Evolutionary conservation across 2,888 invertebrate species (phyloP), one percentile per base, ranked within the genome.

Genomic region (Barypeithes pellucidus): DNA sequence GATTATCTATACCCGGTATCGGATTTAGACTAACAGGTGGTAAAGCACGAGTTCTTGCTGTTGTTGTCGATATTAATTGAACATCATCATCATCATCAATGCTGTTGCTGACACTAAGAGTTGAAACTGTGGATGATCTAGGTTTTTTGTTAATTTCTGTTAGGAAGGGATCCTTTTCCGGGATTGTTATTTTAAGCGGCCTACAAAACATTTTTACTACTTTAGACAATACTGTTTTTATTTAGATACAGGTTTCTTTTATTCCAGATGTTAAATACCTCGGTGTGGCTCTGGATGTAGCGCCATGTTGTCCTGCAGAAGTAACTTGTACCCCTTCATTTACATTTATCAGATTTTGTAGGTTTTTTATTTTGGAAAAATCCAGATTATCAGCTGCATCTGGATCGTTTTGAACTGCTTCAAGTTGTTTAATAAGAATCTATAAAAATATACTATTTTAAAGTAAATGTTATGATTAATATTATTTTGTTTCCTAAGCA

Each of bases 1-100:
- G 76, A 66, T 83, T 81, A 59, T 81, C 81, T 9, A 86, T 80
- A 5, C 86, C 86, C 12, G 82, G 84, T 33, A 86, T 83, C 14
- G 85, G 85, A 72, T 82, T 81, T 62, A 86, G 77, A 66, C 81
- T 82, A 3, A 86, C 83, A 3, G 86, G 86, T 11, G 86, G 84
- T 67, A 86, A 12, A 7, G 41, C 67, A 7, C 75, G 68, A 11
- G 63, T 67, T n/a, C 75, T n/a, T 0, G 29, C 29, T 29, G 80
- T 52, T 9, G 76, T 74, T n/a, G 73, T 76, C 12, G 70, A 14
- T 12, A 65, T 54, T 74, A 45, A 71, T 73, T 79, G 78, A 12
- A 76, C 70, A 29, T 80, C 80, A 8, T 77, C 77, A 14, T 77
- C 80, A 7, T 77, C 77, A 12, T 77, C 74, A n/a, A 80, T 61